Conservation (phyloP, 1,140 invertebrate species). For the Akabosia matsudoensis region DNA sequence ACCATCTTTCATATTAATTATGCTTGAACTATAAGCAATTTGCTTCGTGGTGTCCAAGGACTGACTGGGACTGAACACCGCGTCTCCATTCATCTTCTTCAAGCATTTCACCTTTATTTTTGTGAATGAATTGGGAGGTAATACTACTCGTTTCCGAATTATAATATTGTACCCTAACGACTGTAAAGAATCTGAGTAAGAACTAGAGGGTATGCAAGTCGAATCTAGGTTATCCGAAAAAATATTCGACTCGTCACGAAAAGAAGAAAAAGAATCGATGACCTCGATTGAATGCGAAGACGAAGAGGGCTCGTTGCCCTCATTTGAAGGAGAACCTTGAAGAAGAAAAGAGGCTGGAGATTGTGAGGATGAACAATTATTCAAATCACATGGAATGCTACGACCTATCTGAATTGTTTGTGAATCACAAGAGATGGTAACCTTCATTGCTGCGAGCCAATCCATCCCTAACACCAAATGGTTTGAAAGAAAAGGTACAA, state of each 20-base stretch:
- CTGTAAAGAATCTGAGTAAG: too few relatives aligned
- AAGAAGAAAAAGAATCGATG: background rate
- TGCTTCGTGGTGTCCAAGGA: background rate
- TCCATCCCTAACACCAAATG: background rate
- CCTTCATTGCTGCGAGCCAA: slow-evolving; percentile 3
- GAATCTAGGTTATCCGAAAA: too few relatives aligned
- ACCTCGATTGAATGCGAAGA: background rate
- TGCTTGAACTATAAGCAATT: background rate
- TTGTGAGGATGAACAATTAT: background rate
- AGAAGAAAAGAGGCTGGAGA: too few relatives aligned
- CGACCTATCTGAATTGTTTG: background rate
- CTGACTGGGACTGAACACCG: background rate
- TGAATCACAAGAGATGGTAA: background rate
- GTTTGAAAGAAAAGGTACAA: slow-evolving; percentile 10
- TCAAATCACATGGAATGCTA: background rate
- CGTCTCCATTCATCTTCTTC: background rate
- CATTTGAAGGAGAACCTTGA: too few relatives aligned
- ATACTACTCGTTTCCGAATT: too few relatives aligned
- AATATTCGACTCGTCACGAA: too few relatives aligned
- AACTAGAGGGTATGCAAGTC: too few relatives aligned
- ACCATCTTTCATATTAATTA: background rate
- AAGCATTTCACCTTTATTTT: background rate
- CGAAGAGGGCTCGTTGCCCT: background rate
- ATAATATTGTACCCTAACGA: too few relatives aligned
- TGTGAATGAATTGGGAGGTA: too few relatives aligned